Evolutionary conservation across 1,140 invertebrate species (phyloP), one percentile per base, ranked within the genome.

Genomic region (Lepeophtheirus salmonis): DNA sequence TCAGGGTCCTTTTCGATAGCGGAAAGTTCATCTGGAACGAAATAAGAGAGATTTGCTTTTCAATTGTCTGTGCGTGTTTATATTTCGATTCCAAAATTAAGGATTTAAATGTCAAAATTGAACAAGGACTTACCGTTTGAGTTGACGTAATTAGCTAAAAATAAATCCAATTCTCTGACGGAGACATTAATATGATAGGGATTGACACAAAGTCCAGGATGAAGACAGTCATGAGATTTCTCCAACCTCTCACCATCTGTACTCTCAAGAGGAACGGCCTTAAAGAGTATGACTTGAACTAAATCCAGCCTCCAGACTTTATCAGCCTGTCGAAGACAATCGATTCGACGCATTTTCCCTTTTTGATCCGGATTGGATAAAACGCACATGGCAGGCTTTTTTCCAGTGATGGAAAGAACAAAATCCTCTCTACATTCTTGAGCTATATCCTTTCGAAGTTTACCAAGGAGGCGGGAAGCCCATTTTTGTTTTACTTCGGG

Each of bases 101-200:
- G n/a, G n/a, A n/a, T n/a, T n/a, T n/a, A n/a, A n/a, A n/a, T n/a
- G n/a, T n/a, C n/a, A n/a, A n/a, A n/a, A n/a, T n/a, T n/a, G n/a
- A n/a, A n/a, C n/a, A n/a, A n/a, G n/a, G n/a, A 55, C 3, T 72
- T 81, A 90, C 90, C 89, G 78, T 92, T 89, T 76, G 88, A 91
- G 76, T 94, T 92, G 74, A 98, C 97, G 79, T 95, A 97, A 76
- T 97, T 98, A 65, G 92, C 92, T 70, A 98, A 80, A 75, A 97
- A 98, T 62, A 98, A 80, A 77, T 98, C 94, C 67, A 98, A 77
- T 74, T 97, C 94, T 66, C 94, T 78, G 67, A 98, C 92, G 67
- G 92, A 95, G 63, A 99, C 92, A 74, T 96, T 96, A 73, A 98
- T 98, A 80, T 98, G 95, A 79, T 97, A 96, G 57, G 95, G 95